Conservation (phyloP, 1,140 invertebrate genomes). For the Eurosta solidaginis region DNA sequence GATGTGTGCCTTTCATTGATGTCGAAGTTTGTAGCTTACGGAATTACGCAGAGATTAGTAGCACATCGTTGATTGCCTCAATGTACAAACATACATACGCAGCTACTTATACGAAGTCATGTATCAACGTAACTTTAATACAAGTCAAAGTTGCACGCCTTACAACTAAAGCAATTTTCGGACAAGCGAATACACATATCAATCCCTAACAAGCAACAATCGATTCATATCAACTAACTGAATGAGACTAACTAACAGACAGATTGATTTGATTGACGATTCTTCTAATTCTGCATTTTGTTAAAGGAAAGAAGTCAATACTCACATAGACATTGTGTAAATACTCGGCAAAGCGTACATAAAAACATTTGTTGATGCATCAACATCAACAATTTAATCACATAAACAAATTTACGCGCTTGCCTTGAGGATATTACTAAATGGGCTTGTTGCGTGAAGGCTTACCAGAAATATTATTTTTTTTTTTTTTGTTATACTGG, state of each 20-base stretch:
- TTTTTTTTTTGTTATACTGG: neutral
- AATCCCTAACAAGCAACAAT: conserved; percentile 6
- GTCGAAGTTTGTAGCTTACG: conserved; percentile 12
- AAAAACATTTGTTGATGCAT: neutral
- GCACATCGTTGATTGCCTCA: neutral
- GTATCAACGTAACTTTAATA: too few relatives aligned
- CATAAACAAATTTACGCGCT: neutral
- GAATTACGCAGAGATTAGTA: conserved; percentile 18
- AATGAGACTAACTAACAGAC: neutral
- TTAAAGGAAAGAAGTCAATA: neutral
- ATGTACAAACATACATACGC: neutral
- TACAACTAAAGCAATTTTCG: too few relatives aligned
- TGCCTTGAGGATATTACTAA: neutral
- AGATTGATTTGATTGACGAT: neutral
- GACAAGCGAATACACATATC: neutral
- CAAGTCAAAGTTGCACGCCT: neutral
- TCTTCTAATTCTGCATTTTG: too few relatives aligned
- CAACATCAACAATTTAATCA: neutral
- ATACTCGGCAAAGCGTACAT: neutral
- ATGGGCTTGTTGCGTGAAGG: neutral
- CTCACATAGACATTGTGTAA: neutral
- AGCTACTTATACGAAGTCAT: neutral
- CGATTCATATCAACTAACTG: neutral
- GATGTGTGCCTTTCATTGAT: too few relatives aligned
- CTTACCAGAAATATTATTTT: neutral